Evolutionary conservation across 35 echinoderm and acorn worm genomes (phyloP).

Genomic region (Acanthaster planci): DNA sequence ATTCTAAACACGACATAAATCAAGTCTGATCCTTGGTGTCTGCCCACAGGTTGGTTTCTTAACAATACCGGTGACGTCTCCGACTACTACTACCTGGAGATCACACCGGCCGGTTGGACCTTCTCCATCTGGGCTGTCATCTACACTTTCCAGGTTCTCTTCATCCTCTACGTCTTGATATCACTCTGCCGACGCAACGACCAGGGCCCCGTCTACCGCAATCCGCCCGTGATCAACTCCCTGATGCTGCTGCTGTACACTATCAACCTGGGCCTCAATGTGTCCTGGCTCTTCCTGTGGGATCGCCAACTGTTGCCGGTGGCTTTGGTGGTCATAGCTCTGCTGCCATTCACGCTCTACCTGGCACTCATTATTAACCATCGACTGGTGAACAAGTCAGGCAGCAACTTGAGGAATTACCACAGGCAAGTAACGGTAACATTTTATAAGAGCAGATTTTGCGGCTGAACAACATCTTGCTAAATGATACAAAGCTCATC

Average conservation of each 20-base stretch:
- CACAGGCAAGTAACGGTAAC: slow-evolving; percentile 72
- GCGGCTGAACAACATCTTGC: no score
- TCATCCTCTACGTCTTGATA: slow-evolving; percentile 58
- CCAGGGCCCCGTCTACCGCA: slow-evolving; percentile 65
- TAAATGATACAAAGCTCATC: no score
- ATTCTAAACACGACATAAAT: background rate
- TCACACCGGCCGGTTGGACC: slow-evolving; percentile 84
- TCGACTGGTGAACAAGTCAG: slow-evolving; percentile 50
- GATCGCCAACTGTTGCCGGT: slow-evolving; percentile 42
- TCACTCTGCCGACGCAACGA: slow-evolving; percentile 51
- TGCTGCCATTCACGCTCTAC: slow-evolving; percentile 56
- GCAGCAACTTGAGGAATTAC: slow-evolving; percentile 37
- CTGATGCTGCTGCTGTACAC: slow-evolving; percentile 53
- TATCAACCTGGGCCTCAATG: slow-evolving; percentile 66
- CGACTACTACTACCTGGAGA: slow-evolving; percentile 59
- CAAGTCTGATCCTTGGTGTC: no score
- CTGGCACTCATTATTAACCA: slow-evolving; percentile 62
- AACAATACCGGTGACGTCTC: slow-evolving; percentile 56
- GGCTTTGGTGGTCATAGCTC: slow-evolving; percentile 46
- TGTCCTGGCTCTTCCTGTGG: slow-evolving; percentile 72
- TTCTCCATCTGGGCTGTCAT: slow-evolving; percentile 81
- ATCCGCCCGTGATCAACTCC: slow-evolving; percentile 55
- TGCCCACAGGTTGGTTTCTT: slow-evolving; percentile 47
- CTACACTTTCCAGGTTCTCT: slow-evolving; percentile 65
- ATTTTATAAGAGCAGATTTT: no score